phyloP scores from a whole-genome alignment of 2,113 vertebrate species.

The Hippocampus barbouri region DNA sequence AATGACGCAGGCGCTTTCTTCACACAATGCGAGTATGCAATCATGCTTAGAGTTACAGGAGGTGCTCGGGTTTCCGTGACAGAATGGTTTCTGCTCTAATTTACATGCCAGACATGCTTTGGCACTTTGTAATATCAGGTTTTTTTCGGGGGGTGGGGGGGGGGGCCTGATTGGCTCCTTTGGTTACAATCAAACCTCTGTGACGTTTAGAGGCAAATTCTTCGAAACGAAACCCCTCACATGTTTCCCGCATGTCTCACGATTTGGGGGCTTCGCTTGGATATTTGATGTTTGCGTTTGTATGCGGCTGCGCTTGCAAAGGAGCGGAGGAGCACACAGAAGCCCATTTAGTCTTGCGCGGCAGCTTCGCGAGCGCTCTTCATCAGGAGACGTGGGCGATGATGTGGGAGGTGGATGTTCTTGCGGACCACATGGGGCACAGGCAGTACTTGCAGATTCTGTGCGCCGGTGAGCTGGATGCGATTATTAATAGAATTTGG shows the following conservation, averaged over 20 bases:
- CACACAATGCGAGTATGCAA: background rate
- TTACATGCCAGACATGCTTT: conserved; percentile 17
- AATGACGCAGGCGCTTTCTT: conserved; percentile 38
- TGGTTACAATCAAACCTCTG: background rate
- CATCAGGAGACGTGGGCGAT: conserved; percentile 52
- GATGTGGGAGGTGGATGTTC: conserved; percentile 67
- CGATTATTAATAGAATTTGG: conserved; percentile 63
- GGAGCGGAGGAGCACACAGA: conserved; percentile 20
- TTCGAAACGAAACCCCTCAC: background rate
- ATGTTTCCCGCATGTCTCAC: background rate
- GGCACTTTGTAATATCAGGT: background rate
- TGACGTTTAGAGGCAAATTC: too few relatives aligned
- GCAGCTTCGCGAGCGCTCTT: conserved; percentile 48
- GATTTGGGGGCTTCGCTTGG: conserved; percentile 2
- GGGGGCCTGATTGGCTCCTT: background rate
- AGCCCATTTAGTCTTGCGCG: conserved; percentile 41
- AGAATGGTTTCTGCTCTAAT: conserved; percentile 9
- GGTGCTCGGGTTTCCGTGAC: conserved; percentile 6
- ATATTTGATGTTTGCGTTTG: conserved; percentile 24
- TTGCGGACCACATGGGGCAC: conserved; percentile 59
- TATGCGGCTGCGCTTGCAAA: conserved; percentile 7
- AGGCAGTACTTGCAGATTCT: conserved; percentile 57
- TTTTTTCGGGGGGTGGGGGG: background rate
- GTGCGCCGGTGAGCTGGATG: conserved; percentile 46
- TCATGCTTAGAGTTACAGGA: background rate